Evolutionary conservation across 2,113 vertebrate genomes (phyloP).

Genomic region (Leucopternis melanops): DNA sequence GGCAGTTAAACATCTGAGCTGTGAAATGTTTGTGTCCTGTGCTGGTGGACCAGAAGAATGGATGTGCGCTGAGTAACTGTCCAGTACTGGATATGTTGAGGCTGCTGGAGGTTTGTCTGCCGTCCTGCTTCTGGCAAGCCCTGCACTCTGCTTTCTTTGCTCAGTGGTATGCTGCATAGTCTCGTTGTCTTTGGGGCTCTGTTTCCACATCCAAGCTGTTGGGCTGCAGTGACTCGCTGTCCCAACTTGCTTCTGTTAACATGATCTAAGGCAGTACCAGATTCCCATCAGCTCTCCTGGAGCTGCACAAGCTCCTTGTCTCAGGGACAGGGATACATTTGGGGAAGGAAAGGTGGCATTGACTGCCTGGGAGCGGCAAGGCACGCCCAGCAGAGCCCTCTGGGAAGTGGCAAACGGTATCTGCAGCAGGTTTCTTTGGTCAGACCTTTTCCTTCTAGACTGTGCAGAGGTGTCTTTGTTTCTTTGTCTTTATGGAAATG

Average conservation of each 20-base stretch:
- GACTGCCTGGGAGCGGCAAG: neutral
- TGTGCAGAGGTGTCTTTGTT: neutral
- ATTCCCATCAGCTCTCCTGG: neutral
- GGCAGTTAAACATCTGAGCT: neutral
- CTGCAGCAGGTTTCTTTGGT: neutral
- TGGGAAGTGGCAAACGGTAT: neutral
- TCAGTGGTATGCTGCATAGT: neutral
- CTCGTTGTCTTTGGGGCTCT: neutral
- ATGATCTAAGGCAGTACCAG: neutral
- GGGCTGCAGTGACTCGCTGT: neutral
- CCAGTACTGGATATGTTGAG: rapidly evolving
- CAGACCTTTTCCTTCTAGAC: neutral
- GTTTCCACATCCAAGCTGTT: neutral
- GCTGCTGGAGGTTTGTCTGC: neutral
- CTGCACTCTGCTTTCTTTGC: neutral
- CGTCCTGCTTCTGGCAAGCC: neutral
- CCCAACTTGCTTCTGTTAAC: neutral
- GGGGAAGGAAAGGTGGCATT: neutral
- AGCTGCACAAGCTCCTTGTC: neutral
- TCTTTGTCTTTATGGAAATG: neutral
- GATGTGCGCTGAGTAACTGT: neutral
- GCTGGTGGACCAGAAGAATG: neutral
- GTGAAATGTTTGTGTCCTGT: neutral
- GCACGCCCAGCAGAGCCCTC: neutral
- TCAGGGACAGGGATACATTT: neutral